Evolutionary conservation across 2,888 invertebrate genomes (phyloP).

Genomic region (Stegana nigrithorax): DNA sequence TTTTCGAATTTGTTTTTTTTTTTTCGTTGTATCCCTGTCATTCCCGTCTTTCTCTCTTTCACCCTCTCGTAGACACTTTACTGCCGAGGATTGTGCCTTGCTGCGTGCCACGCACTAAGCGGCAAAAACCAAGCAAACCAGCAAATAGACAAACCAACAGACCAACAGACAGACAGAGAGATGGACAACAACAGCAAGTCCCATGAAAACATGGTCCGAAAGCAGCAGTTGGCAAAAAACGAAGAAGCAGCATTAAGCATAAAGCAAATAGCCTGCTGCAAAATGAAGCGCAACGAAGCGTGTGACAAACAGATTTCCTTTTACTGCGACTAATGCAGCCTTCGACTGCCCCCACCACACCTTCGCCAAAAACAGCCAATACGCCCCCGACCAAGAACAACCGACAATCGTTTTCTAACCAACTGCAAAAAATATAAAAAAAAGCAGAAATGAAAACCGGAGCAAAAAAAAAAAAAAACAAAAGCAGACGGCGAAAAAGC

Average conservation of each 20-base stretch:
- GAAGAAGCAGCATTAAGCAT: neutral
- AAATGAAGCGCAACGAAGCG: slow-evolving; percentile 63
- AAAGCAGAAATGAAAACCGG: slow-evolving; percentile 48
- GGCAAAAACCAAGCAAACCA: slow-evolving; percentile 4
- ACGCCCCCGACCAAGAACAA: too few species aligned
- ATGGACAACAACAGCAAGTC: neutral
- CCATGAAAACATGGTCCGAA: slow-evolving; percentile 1
- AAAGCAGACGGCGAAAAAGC: slow-evolving; percentile 48
- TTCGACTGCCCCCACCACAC: neutral
- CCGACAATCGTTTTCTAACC: too few species aligned
- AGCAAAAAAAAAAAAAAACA: slow-evolving; percentile 34
- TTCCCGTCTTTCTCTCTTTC: neutral
- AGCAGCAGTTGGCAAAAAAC: neutral
- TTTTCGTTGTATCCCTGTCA: neutral
- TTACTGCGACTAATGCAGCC: slow-evolving; percentile 20
- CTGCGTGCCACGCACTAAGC: too few species aligned
- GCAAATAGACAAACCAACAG: too few species aligned
- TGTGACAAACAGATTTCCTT: slow-evolving; percentile 60
- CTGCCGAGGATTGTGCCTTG: too few species aligned
- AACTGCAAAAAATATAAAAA: slow-evolving; percentile 34
- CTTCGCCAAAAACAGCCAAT: too few species aligned
- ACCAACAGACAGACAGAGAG: neutral
- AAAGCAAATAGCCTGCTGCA: slow-evolving; percentile 35
- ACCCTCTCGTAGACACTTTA: neutral
- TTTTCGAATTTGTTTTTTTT: neutral